Conservation (phyloP, 1,140 invertebrate genomes). For the Bilobella aurantiaca region DNA sequence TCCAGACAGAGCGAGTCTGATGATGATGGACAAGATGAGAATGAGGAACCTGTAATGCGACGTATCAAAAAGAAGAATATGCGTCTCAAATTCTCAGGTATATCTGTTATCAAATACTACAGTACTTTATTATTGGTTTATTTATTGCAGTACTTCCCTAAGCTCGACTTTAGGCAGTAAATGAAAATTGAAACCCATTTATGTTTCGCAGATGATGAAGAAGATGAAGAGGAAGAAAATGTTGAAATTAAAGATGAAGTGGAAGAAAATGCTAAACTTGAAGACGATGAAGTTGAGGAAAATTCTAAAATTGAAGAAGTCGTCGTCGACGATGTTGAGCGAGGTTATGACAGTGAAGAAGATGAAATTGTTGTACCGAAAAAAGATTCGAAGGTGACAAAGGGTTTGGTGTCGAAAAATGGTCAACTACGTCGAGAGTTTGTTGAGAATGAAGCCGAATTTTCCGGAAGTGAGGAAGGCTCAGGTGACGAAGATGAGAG, state of each 20-base stretch:
- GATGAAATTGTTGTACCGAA: conserved; percentile 34
- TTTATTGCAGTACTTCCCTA: no score
- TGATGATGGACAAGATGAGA: not conserved
- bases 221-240: conserved; percentile 37
- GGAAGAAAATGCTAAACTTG: conserved; percentile 61
- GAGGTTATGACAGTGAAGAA: conserved; percentile 42
- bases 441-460: conserved; percentile 72
- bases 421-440: conserved; percentile 48
- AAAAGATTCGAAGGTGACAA: conserved; percentile 11
- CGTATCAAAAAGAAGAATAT: not conserved
- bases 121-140: no score
- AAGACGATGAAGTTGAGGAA: no score
- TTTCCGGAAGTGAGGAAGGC: conserved; percentile 70
- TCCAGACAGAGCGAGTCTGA: no score
- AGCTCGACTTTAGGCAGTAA: no score
- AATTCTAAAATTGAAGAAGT: conserved; percentile 71
- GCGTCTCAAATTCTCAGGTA: not conserved
- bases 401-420: conserved; percentile 27
- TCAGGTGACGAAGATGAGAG: conserved; percentile 68
- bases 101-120: no score
- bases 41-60: not conserved
- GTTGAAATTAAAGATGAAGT: conserved; percentile 65
- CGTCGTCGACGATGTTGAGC: conserved; percentile 40
- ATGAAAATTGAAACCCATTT: no score
- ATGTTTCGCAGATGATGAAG: conserved; percentile 15